Conservation (phyloP, 2,797 vertebrate species). For the Myotis vivesi region DNA sequence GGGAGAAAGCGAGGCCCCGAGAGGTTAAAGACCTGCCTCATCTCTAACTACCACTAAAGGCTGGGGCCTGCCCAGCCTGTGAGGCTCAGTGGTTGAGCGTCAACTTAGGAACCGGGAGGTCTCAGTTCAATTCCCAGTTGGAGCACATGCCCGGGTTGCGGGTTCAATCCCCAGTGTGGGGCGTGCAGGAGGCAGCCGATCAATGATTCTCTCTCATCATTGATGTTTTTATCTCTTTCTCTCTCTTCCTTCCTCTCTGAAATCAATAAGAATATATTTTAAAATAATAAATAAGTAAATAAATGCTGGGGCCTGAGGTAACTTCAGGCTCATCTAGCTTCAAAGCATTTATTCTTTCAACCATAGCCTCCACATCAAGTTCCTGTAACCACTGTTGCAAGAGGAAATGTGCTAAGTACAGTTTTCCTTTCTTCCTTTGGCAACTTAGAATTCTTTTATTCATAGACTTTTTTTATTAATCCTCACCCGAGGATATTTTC, state of each 20-base stretch:
- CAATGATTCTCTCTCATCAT: too few species aligned
- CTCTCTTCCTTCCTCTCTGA: too few species aligned
- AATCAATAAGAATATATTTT: too few species aligned
- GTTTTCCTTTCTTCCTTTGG: background rate
- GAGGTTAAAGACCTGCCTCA: background rate
- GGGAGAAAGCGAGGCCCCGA: background rate
- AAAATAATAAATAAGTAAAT: background rate
- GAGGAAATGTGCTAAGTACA: background rate
- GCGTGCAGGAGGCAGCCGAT: too few species aligned
- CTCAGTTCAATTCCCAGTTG: too few species aligned
- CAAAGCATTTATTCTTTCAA: background rate
- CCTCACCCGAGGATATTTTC: too few species aligned
- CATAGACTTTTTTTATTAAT: background rate
- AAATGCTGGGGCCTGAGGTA: rapidly evolving
- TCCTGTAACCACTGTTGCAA: background rate
- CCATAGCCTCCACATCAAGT: background rate
- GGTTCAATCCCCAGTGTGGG: too few species aligned
- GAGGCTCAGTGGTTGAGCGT: too few species aligned
- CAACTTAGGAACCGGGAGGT: too few species aligned
- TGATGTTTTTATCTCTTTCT: too few species aligned
- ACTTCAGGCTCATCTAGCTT: background rate
- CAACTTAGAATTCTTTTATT: background rate
- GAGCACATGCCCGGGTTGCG: too few species aligned
- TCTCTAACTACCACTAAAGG: background rate
- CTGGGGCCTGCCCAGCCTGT: background rate